Conservation (phyloP, 2,888 invertebrate species). For the Caenorhabditis sp. region DNA sequence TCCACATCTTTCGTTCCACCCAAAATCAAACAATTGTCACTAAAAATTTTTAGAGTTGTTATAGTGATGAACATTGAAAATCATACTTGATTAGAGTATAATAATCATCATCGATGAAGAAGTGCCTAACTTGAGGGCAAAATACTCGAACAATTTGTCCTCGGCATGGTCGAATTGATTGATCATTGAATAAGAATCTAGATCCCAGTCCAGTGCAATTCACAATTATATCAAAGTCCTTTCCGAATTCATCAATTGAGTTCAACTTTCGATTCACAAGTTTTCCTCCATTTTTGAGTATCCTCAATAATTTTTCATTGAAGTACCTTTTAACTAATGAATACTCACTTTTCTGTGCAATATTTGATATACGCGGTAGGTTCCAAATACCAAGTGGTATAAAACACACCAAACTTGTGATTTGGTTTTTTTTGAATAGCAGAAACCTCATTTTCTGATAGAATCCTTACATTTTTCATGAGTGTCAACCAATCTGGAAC, state of each 20-base stretch:
- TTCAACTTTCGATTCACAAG: conserved; percentile 16
- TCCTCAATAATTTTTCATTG: conserved; percentile 28
- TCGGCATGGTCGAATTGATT: conserved; percentile 76
- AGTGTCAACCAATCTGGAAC: conserved; percentile 33
- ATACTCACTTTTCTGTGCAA: conserved; percentile 36
- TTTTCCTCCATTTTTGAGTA: conserved; percentile 42
- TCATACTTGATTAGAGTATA: conserved; percentile 78
- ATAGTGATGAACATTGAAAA: neutral
- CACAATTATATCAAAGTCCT: conserved; percentile 76
- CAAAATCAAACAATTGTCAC: conserved; percentile 75
- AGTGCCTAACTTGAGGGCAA: conserved; percentile 76
- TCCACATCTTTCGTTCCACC: conserved; percentile 82
- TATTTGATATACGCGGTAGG: conserved; percentile 44
- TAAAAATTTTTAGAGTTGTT: conserved; percentile 32
- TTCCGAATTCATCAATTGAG: conserved; percentile 18
- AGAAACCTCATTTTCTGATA: conserved; percentile 18
- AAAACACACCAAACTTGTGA: conserved; percentile 48
- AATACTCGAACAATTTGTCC: conserved; percentile 45
- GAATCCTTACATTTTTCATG: conserved; percentile 32
- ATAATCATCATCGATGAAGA: conserved; percentile 75
- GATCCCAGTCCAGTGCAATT: conserved; percentile 84
- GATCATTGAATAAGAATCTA: conserved; percentile 77
- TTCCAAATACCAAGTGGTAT: conserved; percentile 50
- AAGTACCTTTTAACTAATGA: conserved; percentile 34
- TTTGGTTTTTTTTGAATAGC: conserved; percentile 1